Base-by-base conservation (phyloP, 2,113 vertebrate genomes). In the Pogona vitticeps region DNA sequence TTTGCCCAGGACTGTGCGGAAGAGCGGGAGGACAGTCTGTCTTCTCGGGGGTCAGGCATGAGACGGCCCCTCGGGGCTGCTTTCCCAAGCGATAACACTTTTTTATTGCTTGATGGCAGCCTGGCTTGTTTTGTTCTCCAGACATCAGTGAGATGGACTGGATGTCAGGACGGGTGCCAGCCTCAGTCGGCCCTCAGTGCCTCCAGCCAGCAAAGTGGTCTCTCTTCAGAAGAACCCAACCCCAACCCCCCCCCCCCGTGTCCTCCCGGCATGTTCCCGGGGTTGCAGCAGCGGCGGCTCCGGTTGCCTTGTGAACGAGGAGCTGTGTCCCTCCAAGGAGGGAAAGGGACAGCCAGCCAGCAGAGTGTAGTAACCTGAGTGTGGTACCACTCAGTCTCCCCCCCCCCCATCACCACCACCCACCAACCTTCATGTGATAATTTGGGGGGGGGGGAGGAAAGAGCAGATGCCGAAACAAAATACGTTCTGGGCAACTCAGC, bases 261-360 rank as follows among this genome's bases (percentile, higher is more conserved):
- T 42, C 72, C 56, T 17, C 38, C 67, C 31, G 5, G 28, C 31
- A 42, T 42, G 40, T 28, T 17, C 13, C 31, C 12, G n/a, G n/a
- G n/a, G 23, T 33, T 63, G 36, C 63, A 28, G 46, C 72, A 72
- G 28, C 38, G 26, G 14, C 61, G 38, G 91, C 8, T 84, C 82
- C 0, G 23, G 40, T 58, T 84, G 76, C 42, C 58, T 0, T 56
- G 82, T 87, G 52, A 52, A 42, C 33, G n/a, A n/a, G 20, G 82
- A 82, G 72, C 83, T 81, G 67, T 38, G 3, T 58, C 36, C 70
- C 76, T 52, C 80, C n/a, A 67, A 86, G 82, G n/a, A 79, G 58
- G 12, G 65, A 68, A 83, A 2, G 52, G 36, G 59, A 28, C 40
- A 33, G 84, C n/a, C 23, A 46, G 84, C 71, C 26, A 6, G 71